phyloP scores from a whole-genome alignment of 2,888 invertebrate species.

The Chloroclysta siterata region DNA sequence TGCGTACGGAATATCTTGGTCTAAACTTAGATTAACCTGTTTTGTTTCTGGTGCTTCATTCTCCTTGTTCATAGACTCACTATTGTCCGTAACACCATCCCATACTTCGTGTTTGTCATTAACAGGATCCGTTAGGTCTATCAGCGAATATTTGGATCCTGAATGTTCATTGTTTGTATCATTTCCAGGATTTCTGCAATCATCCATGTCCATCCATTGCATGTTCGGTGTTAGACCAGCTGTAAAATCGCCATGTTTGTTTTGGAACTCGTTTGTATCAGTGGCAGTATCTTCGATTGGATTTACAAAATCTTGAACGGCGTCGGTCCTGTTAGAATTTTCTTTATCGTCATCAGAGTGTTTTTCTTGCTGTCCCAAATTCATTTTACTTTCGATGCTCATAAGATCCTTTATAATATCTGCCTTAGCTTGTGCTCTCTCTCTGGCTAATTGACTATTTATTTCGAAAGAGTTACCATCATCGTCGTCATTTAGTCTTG shows the following conservation, averaged over 20 bases:
- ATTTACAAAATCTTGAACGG: conserved; percentile 27
- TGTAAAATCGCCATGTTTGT: conserved; percentile 23
- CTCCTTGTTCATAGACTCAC: conserved; percentile 54
- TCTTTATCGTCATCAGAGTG: conserved; percentile 45
- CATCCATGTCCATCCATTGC: conserved; percentile 36
- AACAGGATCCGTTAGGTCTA: conserved; percentile 58
- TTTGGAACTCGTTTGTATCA: conserved; percentile 23
- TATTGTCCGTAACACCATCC: conserved; percentile 52
- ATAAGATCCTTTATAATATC: conserved; percentile 78
- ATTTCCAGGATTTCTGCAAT: conserved; percentile 42
- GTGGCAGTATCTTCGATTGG: conserved; percentile 22
- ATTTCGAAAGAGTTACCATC: conserved; percentile 53
- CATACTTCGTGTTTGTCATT: conserved; percentile 55
- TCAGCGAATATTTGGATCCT: conserved; percentile 51
- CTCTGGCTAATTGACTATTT: conserved; percentile 53
- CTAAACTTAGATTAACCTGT: conserved; percentile 44
- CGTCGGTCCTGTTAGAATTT: conserved; percentile 41
- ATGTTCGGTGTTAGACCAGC: conserved; percentile 28
- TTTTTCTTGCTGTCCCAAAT: conserved; percentile 49
- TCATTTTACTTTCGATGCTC: conserved; percentile 75
- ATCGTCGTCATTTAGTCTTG: conserved; percentile 64
- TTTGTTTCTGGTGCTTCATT: conserved; percentile 48
- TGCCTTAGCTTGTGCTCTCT: conserved; percentile 67
- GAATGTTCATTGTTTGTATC: conserved; percentile 41
- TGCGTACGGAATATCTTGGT: conserved; percentile 75